phyloP scores from a whole-genome alignment of 1,140 invertebrate species.

The Contarinia nasturtii region DNA sequence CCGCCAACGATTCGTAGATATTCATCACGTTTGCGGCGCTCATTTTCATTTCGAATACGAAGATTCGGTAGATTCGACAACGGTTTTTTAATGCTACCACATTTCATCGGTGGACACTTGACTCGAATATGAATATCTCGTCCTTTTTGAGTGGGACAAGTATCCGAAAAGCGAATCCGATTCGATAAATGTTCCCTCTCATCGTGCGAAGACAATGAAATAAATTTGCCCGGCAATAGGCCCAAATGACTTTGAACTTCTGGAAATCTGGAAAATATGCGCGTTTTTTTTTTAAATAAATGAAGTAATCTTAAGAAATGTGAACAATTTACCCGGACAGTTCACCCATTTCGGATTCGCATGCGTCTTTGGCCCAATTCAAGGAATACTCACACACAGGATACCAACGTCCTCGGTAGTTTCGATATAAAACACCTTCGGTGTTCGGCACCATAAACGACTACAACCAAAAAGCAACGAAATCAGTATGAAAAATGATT shows the following conservation, averaged over 20 bases:
- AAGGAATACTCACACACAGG: conserved; percentile 42
- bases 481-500: not conserved
- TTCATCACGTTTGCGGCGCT: conserved; percentile 7
- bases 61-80: not conserved
- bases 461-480: conserved; percentile 20
- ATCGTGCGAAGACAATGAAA: too few species aligned
- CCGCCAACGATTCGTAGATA: conserved; percentile 55
- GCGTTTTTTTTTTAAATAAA: too few species aligned
- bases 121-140: conserved; percentile 31
- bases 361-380: conserved; percentile 44
- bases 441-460: conserved; percentile 40
- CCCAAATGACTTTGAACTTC: too few species aligned
- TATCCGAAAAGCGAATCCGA: not conserved
- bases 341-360: conserved; percentile 31
- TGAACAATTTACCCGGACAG: not conserved
- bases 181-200: too few species aligned
- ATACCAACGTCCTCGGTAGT: conserved; percentile 58
- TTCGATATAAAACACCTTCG: conserved; percentile 50
- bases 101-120: conserved; percentile 38
- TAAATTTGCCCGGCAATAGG: too few species aligned
- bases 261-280: too few species aligned
- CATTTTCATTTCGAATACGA: not conserved
- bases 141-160: not conserved
- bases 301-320: too few species aligned
- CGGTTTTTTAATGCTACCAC: conserved; percentile 27